These are phyloP conservation scores for Morinoia aosen DNA, from an alignment of 2,888 invertebrate genomes.

Conservation along the genomic window DNA sequence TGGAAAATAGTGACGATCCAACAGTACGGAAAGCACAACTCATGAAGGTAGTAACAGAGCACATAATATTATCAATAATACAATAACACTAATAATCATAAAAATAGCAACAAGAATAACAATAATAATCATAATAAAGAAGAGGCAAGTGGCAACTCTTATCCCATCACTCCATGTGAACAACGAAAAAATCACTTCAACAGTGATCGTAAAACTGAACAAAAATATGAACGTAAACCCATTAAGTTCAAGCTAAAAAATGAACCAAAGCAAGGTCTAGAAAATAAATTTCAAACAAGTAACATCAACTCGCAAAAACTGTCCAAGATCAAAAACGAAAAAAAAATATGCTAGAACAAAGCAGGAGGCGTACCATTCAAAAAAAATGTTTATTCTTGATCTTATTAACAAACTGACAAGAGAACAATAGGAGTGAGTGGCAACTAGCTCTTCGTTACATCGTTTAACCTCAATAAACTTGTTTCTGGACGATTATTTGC, in stretches of 20 bases:
- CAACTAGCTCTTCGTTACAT: slow-evolving; percentile 12
- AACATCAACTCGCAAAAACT: slow-evolving; percentile 32
- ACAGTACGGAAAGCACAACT: slow-evolving; percentile 21
- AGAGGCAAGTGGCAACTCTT: slow-evolving; percentile 46
- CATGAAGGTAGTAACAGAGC: neutral
- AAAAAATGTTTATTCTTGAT: neutral
- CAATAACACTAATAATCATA: slow-evolving; percentile 37
- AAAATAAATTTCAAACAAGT: slow-evolving; percentile 19
- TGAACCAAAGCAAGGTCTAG: neutral
- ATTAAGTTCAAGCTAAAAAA: slow-evolving; percentile 8
- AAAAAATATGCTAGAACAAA: neutral
- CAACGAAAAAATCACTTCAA: slow-evolving; percentile 8
- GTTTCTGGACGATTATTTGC: neutral
- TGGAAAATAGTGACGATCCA: neutral
- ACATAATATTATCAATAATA: neutral
- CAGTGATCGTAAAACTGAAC: neutral
- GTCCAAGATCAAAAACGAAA: neutral
- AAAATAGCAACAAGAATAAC: slow-evolving; percentile 39
- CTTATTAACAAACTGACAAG: neutral
- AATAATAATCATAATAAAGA: slow-evolving; percentile 45
- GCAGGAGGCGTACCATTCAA: neutral
- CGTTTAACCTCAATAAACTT: neutral
- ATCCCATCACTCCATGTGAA: slow-evolving; percentile 40
- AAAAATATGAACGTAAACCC: slow-evolving; percentile 12
- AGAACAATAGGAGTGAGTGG: slow-evolving; percentile 33